These are phyloP conservation scores for Ptychoptera albimana DNA, from an alignment of 2,888 invertebrate genomes.

Conservation along the genomic window DNA sequence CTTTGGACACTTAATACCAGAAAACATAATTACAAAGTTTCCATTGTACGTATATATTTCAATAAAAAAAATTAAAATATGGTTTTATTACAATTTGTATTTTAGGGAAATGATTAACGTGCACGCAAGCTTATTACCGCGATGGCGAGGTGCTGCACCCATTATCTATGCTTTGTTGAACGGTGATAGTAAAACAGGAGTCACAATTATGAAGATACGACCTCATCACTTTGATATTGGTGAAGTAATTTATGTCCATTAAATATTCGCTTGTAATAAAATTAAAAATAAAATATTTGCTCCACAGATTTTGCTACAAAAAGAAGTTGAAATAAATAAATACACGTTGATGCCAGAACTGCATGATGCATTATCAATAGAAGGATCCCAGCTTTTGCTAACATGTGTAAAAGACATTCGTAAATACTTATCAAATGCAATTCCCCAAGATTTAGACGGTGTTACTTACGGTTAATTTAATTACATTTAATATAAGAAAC, in stretches of 20 bases:
- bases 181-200: conserved; percentile 66
- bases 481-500: conserved; percentile 4
- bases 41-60: conserved; percentile 48
- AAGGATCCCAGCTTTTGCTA: conserved; percentile 52
- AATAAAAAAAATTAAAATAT: background rate
- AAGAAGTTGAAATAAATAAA: conserved; percentile 35
- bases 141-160: conserved; percentile 89
- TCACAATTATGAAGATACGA: conserved; percentile 75
- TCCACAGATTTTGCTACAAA: conserved; percentile 33
- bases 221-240: conserved; percentile 72
- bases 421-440: conserved; percentile 36
- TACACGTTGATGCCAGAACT: conserved; percentile 49
- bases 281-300: conserved; percentile 2
- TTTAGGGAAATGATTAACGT: conserved; percentile 81
- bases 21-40: conserved; percentile 55
- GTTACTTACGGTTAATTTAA: conserved; percentile 50
- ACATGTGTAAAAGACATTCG: conserved; percentile 45
- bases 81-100: conserved; percentile 4
- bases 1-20: conserved; percentile 82
- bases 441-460: conserved; percentile 41
- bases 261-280: conserved; percentile 4
- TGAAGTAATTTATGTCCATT: conserved; percentile 24
- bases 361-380: conserved; percentile 41
- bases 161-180: conserved; percentile 71
- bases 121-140: conserved; percentile 80